A percentile compares a stretch with the other conserved stretches of the same genome.
Evolutionary conservation across 2,113 vertebrate species (phyloP).

Genomic region (Carettochelys insculpta): DNA sequence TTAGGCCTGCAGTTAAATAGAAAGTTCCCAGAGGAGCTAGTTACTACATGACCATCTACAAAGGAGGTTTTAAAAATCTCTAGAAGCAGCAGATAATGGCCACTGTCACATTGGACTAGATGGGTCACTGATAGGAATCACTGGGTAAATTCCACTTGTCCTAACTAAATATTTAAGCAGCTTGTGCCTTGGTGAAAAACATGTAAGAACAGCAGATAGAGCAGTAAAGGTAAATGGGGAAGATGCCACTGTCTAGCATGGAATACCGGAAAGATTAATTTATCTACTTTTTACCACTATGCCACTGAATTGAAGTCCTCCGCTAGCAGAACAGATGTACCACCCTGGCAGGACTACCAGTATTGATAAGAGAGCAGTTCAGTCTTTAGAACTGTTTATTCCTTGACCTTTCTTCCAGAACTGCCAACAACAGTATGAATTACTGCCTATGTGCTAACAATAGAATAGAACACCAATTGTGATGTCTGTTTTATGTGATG

Average conservation of each 20-base stretch:
- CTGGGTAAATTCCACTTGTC: not conserved
- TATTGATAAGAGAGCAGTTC: not conserved
- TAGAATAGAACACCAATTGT: not conserved
- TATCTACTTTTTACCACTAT: not conserved
- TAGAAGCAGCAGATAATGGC: not conserved
- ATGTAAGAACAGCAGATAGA: not conserved
- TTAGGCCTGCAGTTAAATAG: not conserved
- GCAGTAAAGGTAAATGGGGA: not conserved
- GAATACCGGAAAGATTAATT: not conserved
- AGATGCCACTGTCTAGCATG: not conserved
- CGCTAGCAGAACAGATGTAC: not conserved
- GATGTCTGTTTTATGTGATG: not conserved
- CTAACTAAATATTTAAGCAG: not conserved
- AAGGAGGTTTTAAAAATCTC: not conserved
- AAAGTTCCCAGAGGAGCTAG: not conserved
- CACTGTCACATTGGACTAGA: not conserved
- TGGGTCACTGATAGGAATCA: not conserved
- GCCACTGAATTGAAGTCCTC: not conserved
- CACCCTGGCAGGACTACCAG: not conserved
- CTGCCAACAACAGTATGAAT: not conserved
- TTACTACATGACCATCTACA: not conserved
- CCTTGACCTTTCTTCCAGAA: not conserved
- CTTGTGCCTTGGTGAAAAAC: slow-evolving; percentile 9
- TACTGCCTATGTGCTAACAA: not conserved
- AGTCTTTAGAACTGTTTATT: not conserved